Conservation (phyloP, 2,113 vertebrate species). For the Centropus unirufus region DNA sequence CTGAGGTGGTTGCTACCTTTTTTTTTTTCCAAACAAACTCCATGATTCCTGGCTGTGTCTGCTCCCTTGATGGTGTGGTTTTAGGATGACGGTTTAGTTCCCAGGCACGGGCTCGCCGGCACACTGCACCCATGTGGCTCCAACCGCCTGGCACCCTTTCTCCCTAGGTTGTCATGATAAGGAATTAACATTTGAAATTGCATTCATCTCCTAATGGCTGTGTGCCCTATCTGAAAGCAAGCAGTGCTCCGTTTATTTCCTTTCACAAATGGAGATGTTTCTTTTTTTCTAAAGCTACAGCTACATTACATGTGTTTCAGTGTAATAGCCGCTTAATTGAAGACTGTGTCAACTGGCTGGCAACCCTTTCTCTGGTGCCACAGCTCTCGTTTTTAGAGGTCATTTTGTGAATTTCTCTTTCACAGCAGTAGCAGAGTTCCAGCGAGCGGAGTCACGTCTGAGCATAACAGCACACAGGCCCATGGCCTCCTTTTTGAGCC, state of each 20-base stretch:
- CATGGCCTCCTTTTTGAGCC: background rate
- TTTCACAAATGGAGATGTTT: conserved; percentile 12
- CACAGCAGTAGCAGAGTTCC: background rate
- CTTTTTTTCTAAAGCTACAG: conserved; percentile 4
- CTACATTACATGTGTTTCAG: conserved; percentile 1
- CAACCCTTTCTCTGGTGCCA: background rate
- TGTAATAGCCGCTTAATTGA: conserved; percentile 53
- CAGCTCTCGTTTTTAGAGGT: conserved; percentile 40
- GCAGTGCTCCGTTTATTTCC: background rate
- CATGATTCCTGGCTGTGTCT: background rate
- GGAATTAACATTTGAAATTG: background rate
- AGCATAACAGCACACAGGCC: background rate
- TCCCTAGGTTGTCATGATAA: background rate
- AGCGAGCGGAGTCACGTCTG: background rate
- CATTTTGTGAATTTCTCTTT: background rate
- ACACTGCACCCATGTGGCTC: background rate
- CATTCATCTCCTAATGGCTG: background rate
- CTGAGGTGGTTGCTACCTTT: background rate
- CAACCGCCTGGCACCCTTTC: background rate
- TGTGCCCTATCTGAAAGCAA: conserved; percentile 12
- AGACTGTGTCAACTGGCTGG: conserved; percentile 4
- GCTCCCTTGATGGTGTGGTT: background rate
- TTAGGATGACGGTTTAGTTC: background rate
- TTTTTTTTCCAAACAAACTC: background rate
- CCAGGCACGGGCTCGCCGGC: fast-evolving